A percentile compares a stretch with the other conserved stretches of the same genome.
Conservation (phyloP, 2,888 invertebrate genomes). For the Andrena trimmerana region DNA sequence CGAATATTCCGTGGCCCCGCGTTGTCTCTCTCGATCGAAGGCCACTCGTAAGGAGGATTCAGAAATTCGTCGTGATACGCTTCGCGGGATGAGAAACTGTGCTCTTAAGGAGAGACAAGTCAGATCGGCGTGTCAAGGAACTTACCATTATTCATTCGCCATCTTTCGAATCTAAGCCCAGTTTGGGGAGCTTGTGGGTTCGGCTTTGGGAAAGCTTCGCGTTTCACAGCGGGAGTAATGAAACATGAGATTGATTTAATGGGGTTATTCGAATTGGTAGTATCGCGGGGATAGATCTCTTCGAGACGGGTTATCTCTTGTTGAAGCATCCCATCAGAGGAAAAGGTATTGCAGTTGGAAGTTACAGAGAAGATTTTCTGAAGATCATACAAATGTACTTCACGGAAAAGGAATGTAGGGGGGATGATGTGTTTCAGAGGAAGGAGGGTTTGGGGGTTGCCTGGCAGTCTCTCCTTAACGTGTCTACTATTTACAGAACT, state of each 20-base stretch:
- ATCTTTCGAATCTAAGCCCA: too few relatives aligned
- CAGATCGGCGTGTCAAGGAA: background rate
- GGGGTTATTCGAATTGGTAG: too few relatives aligned
- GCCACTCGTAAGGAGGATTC: slow-evolving; percentile 7
- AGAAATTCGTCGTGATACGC: background rate
- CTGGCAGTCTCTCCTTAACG: slow-evolving; percentile 28
- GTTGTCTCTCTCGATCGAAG: background rate
- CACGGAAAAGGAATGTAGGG: background rate
- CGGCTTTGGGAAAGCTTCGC: too few relatives aligned
- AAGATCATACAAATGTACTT: background rate
- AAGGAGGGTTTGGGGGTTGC: background rate
- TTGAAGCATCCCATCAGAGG: background rate
- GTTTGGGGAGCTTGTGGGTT: too few relatives aligned
- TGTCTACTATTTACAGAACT: slow-evolving; percentile 9
- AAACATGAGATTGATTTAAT: too few relatives aligned
- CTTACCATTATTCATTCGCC: background rate
- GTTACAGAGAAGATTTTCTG: background rate
- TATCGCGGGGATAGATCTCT: background rate
- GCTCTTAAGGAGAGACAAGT: slow-evolving; percentile 18
- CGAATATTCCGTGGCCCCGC: slow-evolving; percentile 27
- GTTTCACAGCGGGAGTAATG: too few relatives aligned
- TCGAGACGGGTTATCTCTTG: background rate
- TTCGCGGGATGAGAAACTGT: background rate
- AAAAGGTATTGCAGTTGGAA: background rate
- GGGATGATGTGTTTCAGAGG: background rate